These are phyloP conservation scores for Gastrophryne carolinensis DNA, from an alignment of 2,797 vertebrate genomes.

Conservation along the genomic window DNA sequence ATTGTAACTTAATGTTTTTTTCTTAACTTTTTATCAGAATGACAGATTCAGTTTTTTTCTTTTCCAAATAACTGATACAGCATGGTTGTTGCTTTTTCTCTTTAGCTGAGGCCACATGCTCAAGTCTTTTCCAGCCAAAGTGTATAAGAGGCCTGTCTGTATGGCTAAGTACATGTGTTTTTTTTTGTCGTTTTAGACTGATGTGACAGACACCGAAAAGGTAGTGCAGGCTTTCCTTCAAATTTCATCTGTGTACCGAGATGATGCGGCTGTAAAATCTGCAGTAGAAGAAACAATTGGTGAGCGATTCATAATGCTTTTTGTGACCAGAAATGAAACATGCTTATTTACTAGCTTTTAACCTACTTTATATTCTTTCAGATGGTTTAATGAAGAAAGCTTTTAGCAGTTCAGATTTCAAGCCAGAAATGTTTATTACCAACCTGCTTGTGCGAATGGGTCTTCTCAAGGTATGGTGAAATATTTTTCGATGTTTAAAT, in stretches of 20 bases:
- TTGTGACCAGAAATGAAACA: too few species aligned
- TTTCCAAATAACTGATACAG: too few species aligned
- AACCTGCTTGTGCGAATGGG: slow-evolving; percentile 86
- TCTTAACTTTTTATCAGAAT: too few species aligned
- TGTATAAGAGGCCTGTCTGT: too few species aligned
- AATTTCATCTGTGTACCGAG: slow-evolving; percentile 91
- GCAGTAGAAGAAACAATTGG: slow-evolving; percentile 73
- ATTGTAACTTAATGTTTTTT: too few species aligned
- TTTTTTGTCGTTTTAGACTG: slow-evolving; percentile 72
- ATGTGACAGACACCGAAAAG: slow-evolving; percentile 80
- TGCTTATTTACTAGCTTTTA: too few species aligned
- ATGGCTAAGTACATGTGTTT: too few species aligned
- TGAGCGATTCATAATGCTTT: slow-evolving; percentile 45
- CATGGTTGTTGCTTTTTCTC: too few species aligned
- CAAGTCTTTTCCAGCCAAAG: too few species aligned
- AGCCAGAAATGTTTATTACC: slow-evolving; percentile 83
- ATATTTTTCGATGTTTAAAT: too few species aligned
- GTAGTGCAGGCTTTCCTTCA: slow-evolving; percentile 86
- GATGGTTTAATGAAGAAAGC: slow-evolving; percentile 87
- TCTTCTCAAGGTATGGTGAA: slow-evolving; percentile 91
- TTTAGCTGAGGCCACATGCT: too few species aligned
- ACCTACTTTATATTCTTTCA: slow-evolving; percentile 57
- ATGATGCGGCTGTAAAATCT: slow-evolving; percentile 77
- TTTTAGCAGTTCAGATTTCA: slow-evolving; percentile 78
- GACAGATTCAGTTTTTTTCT: too few species aligned